These are phyloP conservation scores for Phycodurus eques DNA, from an alignment of 2,113 vertebrate genomes.

Conservation along the genomic window DNA sequence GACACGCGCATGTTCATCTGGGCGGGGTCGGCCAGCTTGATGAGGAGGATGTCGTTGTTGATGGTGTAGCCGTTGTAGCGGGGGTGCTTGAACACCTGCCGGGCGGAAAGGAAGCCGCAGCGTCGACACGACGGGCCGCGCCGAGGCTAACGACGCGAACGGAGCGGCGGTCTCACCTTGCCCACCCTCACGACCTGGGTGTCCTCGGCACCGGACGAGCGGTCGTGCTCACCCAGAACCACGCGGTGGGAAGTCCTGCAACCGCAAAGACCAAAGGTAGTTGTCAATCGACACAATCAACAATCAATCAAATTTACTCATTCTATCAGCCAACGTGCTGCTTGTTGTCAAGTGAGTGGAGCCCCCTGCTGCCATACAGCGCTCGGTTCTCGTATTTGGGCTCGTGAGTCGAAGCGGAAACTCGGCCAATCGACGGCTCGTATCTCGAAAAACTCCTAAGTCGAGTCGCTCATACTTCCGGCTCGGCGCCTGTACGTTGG, in stretches of 20 bases:
- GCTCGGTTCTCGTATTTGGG: too few species aligned
- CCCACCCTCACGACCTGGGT: slow-evolving; percentile 74
- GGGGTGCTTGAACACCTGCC: slow-evolving; percentile 74
- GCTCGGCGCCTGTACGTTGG: too few species aligned
- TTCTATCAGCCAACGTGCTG: too few species aligned
- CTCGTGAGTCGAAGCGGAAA: too few species aligned
- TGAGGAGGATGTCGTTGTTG: slow-evolving; percentile 71
- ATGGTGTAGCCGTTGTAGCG: slow-evolving; percentile 67
- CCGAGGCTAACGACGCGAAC: neutral
- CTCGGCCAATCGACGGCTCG: too few species aligned
- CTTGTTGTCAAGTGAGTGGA: too few species aligned
- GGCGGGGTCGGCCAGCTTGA: slow-evolving; percentile 66
- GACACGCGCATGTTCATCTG: slow-evolving; percentile 50
- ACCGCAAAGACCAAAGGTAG: neutral
- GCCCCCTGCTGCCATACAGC: too few species aligned
- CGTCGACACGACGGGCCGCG: neutral
- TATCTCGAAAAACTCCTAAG: too few species aligned
- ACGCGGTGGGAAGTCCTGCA: slow-evolving; percentile 77
- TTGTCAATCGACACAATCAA: too few species aligned
- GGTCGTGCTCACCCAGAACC: slow-evolving; percentile 79
- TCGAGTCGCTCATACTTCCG: too few species aligned
- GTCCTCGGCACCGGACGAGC: slow-evolving; percentile 38
- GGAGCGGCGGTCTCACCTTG: slow-evolving; percentile 59
- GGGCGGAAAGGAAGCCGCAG: neutral
- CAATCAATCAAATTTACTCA: too few species aligned